Evolutionary conservation across 2,888 invertebrate genomes (phyloP).

Genomic region (Deroplatys truncata): DNA sequence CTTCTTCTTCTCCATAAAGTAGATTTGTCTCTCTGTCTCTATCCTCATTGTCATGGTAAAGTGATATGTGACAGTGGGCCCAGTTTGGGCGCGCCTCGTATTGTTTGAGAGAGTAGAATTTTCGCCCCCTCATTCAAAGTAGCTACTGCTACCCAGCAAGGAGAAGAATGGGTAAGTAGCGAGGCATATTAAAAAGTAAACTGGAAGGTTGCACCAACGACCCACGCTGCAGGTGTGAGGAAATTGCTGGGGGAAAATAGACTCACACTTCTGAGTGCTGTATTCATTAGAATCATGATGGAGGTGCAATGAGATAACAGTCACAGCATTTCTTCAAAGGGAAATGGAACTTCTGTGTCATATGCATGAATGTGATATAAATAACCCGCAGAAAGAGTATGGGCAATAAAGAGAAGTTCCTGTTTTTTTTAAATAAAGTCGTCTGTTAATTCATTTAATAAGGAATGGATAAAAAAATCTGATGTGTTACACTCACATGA

Average conservation of each 20-base stretch:
- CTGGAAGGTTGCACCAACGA: not conserved
- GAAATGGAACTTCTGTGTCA: too few relatives aligned
- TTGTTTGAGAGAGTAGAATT: slow-evolving; percentile 1
- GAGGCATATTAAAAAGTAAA: not conserved
- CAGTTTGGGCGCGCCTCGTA: slow-evolving; percentile 5
- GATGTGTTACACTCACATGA: too few relatives aligned
- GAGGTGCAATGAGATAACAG: not conserved
- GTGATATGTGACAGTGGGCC: slow-evolving; percentile 22
- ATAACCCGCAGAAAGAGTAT: too few relatives aligned
- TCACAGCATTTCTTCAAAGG: too few relatives aligned
- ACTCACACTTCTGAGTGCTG: too few relatives aligned
- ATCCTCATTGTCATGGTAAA: slow-evolving; percentile 24
- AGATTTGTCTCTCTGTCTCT: slow-evolving; percentile 8
- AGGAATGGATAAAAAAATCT: too few relatives aligned
- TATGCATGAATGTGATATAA: too few relatives aligned
- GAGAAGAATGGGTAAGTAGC: not conserved
- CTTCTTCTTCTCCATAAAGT: not conserved
- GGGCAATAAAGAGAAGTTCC: too few relatives aligned
- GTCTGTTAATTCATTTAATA: too few relatives aligned
- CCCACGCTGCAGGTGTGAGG: not conserved
- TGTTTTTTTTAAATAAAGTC: too few relatives aligned
- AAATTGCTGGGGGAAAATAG: not conserved
- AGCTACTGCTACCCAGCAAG: not conserved
- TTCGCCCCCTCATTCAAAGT: slow-evolving; percentile 4
- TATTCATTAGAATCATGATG: not conserved